These are phyloP conservation scores for Strigamia transsilvanica DNA, from an alignment of 2,888 invertebrate genomes.

Conservation along the genomic window DNA sequence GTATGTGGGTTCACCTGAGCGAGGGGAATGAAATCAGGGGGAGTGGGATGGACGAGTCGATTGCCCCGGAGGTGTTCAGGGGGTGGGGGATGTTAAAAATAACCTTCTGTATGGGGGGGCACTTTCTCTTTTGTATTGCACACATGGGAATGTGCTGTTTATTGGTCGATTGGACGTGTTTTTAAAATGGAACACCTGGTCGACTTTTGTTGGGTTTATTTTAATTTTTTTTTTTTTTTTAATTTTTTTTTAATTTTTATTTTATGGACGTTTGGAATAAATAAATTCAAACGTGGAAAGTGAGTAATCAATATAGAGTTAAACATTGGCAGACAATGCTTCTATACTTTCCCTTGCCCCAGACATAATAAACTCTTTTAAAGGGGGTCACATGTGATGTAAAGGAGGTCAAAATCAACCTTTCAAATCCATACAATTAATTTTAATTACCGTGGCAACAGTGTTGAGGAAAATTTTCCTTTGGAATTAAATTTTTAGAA, in stretches of 20 bases:
- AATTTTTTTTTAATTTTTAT: background rate
- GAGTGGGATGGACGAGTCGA: slow-evolving; percentile 40
- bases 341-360: slow-evolving; percentile 31
- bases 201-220: too few species aligned
- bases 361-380: slow-evolving; percentile 22
- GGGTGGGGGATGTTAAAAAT: slow-evolving; percentile 46
- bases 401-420: slow-evolving; percentile 23
- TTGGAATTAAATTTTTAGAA: background rate
- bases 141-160: background rate
- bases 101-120: background rate
- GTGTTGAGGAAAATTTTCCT: background rate
- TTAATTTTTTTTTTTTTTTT: background rate
- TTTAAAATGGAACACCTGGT: background rate
- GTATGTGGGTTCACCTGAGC: slow-evolving; percentile 22
- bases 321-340: background rate
- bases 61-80: background rate
- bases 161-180: background rate
- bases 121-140: slow-evolving; percentile 1
- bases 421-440: slow-evolving; percentile 4
- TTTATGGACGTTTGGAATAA: background rate
- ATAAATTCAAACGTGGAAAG: too few species aligned
- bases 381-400: slow-evolving; percentile 7
- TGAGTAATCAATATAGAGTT: too few species aligned
- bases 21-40: slow-evolving; percentile 42
- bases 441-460: background rate